Conservation (phyloP, 2,797 vertebrate genomes). For the Pelobates cultripes region DNA sequence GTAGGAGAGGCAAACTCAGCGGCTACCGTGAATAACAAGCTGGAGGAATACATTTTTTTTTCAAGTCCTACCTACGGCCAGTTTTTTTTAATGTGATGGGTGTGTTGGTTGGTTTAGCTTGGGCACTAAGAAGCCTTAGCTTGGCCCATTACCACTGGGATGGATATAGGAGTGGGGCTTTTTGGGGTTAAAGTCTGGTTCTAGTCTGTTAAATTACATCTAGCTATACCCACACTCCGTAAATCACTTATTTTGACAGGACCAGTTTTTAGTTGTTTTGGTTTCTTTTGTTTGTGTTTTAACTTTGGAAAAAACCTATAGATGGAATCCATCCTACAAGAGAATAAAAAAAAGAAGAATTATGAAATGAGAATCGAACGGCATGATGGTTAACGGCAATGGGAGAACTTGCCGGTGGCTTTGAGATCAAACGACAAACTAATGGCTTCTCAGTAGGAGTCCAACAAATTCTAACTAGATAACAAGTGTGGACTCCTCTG, state of each 20-base stretch:
- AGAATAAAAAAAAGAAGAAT: slow-evolving; percentile 28
- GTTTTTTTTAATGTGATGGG: no score
- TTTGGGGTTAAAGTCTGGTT: no score
- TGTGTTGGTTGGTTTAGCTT: no score
- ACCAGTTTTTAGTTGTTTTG: slow-evolving; percentile 40
- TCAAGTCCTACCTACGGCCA: no score
- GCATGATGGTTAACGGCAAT: slow-evolving; percentile 69
- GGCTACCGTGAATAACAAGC: no score
- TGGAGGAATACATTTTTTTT: no score
- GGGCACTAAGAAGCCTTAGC: no score
- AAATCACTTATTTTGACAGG: slow-evolving; percentile 57
- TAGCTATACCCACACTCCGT: slow-evolving; percentile 50
- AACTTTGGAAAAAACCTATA: slow-evolving; percentile 48
- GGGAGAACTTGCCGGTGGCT: slow-evolving; percentile 75
- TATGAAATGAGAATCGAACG: slow-evolving; percentile 60
- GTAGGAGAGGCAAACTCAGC: no score
- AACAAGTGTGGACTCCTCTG: slow-evolving; percentile 80
- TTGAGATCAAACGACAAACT: slow-evolving; percentile 79
- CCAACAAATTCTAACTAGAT: slow-evolving; percentile 75
- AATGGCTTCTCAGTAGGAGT: slow-evolving; percentile 73
- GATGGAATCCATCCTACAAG: slow-evolving; percentile 62
- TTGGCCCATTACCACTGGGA: no score
- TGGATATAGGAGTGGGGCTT: no score
- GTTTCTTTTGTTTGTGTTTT: slow-evolving; percentile 10
- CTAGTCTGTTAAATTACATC: not conserved